Percentiles rank a stretch among this genome's conserved stretches.
Conservation (phyloP, 2,113 vertebrate species). For the Progne subis region DNA sequence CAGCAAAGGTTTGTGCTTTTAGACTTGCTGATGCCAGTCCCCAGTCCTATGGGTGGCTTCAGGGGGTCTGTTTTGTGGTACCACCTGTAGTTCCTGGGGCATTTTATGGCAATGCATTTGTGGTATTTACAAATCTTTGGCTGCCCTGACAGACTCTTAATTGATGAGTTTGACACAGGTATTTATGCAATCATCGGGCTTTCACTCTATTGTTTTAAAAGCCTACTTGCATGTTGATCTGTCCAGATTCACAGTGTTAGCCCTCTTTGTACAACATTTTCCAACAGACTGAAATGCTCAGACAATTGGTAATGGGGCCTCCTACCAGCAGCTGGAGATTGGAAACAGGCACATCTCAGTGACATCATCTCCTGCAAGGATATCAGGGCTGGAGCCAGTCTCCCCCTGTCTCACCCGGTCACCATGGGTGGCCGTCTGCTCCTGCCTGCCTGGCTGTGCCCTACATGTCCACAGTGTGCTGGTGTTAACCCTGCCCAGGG, state of each 20-base stretch:
- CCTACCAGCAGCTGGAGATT: slow-evolving; percentile 34
- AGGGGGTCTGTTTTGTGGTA: neutral
- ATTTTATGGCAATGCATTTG: neutral
- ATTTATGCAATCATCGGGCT: neutral
- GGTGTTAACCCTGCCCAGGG: rapidly evolving
- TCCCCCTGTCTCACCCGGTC: rapidly evolving
- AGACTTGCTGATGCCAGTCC: neutral
- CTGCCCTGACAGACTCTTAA: neutral
- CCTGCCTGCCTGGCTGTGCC: neutral
- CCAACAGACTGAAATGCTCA: slow-evolving; percentile 50
- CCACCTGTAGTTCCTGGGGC: neutral
- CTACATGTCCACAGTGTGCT: rapidly evolving
- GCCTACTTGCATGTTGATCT: neutral
- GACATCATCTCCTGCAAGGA: neutral
- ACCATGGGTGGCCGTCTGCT: rapidly evolving
- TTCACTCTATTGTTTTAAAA: neutral
- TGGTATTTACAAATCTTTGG: neutral
- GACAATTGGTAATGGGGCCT: slow-evolving; percentile 58
- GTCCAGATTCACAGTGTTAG: neutral
- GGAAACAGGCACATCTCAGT: slow-evolving; percentile 33
- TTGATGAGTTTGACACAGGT: neutral
- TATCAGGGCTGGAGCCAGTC: neutral
- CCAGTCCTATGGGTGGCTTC: rapidly evolving
- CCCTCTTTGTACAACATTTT: neutral
- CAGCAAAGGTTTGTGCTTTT: neutral